These are phyloP conservation scores for Andrena flavipes DNA, from an alignment of 2,888 invertebrate species.

Conservation along the genomic window DNA sequence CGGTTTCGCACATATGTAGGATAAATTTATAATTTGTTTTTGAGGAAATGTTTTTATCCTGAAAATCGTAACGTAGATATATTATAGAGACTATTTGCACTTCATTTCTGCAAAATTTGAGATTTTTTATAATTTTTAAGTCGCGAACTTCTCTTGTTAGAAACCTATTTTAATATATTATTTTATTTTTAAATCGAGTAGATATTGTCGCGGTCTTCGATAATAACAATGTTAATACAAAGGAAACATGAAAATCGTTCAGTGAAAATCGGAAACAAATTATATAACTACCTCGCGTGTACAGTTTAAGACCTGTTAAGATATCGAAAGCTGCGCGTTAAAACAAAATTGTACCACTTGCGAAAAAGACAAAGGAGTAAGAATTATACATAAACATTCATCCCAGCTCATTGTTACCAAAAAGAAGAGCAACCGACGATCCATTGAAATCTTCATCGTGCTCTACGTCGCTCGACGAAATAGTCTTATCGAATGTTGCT, in stretches of 20 bases:
- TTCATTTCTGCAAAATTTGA: no score
- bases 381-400: neutral
- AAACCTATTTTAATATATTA: neutral
- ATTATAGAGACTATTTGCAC: no score
- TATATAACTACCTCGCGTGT: neutral
- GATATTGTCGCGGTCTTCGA: neutral
- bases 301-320: no score
- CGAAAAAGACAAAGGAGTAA: neutral
- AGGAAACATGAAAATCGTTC: neutral
- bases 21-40: no score
- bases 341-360: conserved; percentile 18
- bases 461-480: neutral
- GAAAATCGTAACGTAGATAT: no score
- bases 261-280: neutral
- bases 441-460: conserved; percentile 12
- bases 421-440: neutral
- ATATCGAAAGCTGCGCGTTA: neutral
- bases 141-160: neutral
- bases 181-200: neutral
- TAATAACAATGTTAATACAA: neutral
- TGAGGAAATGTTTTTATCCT: no score
- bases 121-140: no score
- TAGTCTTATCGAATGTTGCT: neutral
- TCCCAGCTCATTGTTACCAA: neutral
- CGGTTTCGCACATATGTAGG: no score